Base-by-base conservation (phyloP, 2,888 invertebrate species). In the Saturnia pavonia region DNA sequence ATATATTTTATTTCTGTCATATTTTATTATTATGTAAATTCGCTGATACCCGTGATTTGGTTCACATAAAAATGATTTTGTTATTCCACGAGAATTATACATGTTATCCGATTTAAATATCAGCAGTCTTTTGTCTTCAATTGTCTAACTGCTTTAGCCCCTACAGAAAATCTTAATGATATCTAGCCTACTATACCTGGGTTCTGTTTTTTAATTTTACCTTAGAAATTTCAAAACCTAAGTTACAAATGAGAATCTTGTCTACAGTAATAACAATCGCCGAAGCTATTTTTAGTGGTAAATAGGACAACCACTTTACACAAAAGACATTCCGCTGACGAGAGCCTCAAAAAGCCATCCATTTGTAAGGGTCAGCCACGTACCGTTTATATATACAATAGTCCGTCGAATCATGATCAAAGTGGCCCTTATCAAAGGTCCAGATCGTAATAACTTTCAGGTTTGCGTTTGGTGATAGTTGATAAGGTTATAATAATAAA, bases 351-450 rank as follows among this genome's bases (percentile, higher is more conserved):
- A 73, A 72, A 70, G 73, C 71, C 70, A 71, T 73, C 72, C 71
- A 77, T 78, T 81, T 81, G 77, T 79, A 77, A 76, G 76, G 82
- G 81, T 81, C 79, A 80, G 72, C 76, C 78, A 72, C 75, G 78
- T 74, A 74, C 74, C 78, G 76, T 78, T 81, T 80, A 82, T 84
- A 78, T 75, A 74, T 76, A 78, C 81, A 80, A 85, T 81, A 81
- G 76, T 77, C 74, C 72, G 43, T 43, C 43, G 78, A 76, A 81
- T 82, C 76, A 76, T 75, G 84, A 81, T 83, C 82, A 81, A 82
- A 83, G 79, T 77, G 75, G 75, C 72, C 42, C 51, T 68, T 71
- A 71, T 71, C 68, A 70, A 68, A 71, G 68, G 60, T 57, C 42
- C 54, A 34, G 67, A 70, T 54, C 66, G 51, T 42, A 67, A 9